These are phyloP conservation scores for Parasteatoda lunata DNA, from an alignment of 2,888 invertebrate genomes.

Conservation along the genomic window DNA sequence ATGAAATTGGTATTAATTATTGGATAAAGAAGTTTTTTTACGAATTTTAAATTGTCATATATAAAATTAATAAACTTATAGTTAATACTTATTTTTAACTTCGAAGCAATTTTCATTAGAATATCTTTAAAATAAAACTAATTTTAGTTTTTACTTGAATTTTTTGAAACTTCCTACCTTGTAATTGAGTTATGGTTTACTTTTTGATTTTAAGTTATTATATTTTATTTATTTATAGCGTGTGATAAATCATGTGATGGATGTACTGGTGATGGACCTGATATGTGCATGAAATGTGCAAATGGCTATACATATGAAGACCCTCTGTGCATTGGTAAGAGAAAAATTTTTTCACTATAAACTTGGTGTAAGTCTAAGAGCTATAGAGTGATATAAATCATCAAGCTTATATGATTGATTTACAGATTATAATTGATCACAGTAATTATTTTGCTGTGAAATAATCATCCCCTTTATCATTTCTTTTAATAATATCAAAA, in stretches of 20 bases:
- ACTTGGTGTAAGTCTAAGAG: too few species aligned
- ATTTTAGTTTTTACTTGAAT: neutral
- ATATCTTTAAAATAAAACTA: neutral
- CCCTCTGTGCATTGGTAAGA: conserved; percentile 84
- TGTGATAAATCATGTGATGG: conserved; percentile 90
- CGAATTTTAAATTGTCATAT: too few species aligned
- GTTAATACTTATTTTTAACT: too few species aligned
- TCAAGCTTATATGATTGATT: too few species aligned
- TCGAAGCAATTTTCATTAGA: neutral
- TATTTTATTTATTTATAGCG: conserved; percentile 73
- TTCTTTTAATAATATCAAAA: too few species aligned
- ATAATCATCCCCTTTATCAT: too few species aligned
- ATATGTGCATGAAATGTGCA: conserved; percentile 89
- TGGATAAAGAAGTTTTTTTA: too few species aligned
- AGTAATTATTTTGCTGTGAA: too few species aligned
- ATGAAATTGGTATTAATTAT: too few species aligned
- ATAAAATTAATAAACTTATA: too few species aligned
- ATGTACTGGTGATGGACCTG: conserved; percentile 92
- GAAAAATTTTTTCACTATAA: neutral
- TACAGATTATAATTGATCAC: too few species aligned
- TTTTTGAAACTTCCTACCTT: neutral
- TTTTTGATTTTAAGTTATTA: neutral
- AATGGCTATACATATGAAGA: conserved; percentile 81
- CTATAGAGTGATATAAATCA: too few species aligned
- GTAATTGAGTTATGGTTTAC: neutral